Conservation (phyloP, 2,113 vertebrate species). For the Phyllopteryx taeniolatus region DNA sequence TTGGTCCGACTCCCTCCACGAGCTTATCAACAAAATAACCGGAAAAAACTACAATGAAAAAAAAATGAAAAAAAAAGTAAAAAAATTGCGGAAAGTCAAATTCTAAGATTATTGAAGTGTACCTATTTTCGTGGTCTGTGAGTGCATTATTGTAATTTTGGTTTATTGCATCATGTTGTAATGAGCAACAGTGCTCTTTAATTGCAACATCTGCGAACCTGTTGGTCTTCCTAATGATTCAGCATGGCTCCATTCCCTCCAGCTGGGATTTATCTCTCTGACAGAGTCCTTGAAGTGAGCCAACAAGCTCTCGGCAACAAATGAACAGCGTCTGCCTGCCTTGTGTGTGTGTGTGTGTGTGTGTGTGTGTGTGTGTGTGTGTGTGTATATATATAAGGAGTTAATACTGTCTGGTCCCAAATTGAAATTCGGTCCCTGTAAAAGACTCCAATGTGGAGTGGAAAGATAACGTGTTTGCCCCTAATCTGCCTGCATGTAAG, state of each 20-base stretch:
- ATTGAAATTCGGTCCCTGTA: conserved; percentile 66
- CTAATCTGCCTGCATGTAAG: conserved; percentile 65
- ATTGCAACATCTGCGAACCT: conserved; percentile 15
- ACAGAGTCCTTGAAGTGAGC: conserved; percentile 19
- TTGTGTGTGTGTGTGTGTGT: no score
- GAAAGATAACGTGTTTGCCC: conserved; percentile 60
- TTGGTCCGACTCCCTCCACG: no score
- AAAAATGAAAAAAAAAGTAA: no score
- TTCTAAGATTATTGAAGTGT: not conserved
- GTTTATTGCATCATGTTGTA: not conserved
- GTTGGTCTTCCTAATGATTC: conserved; percentile 18
- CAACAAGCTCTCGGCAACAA: conserved; percentile 45
- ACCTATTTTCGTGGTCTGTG: not conserved
- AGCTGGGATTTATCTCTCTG: conserved; percentile 14
- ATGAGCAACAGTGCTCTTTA: conserved; percentile 11
- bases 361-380: no score
- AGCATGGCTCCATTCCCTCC: conserved; percentile 1
- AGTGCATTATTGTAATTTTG: not conserved
- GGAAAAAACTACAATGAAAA: no score
- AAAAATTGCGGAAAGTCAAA: not conserved
- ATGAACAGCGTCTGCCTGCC: conserved; percentile 45
- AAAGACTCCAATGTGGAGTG: conserved; percentile 52
- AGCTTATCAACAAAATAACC: no score
- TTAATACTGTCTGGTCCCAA: conserved; percentile 53
- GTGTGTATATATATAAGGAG: conserved; percentile 9